phyloP scores from a whole-genome alignment of 2,113 vertebrate species.

The Cacatua alba region DNA sequence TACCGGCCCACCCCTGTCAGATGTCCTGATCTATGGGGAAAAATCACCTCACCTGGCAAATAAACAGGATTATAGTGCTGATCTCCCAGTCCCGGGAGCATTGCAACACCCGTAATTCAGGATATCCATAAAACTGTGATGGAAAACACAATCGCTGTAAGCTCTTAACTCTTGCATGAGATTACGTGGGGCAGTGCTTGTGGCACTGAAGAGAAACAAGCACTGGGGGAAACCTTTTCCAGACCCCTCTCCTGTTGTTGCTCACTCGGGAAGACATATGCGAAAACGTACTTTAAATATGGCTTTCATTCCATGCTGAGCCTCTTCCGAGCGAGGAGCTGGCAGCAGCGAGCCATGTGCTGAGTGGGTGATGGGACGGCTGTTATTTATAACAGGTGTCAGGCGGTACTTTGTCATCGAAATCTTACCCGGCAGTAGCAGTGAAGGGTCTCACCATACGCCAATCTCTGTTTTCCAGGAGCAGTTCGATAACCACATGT shows the following conservation, averaged over 20 bases:
- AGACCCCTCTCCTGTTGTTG: not conserved
- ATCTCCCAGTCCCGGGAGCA: not conserved
- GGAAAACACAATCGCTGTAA: not conserved
- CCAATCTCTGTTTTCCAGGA: no score
- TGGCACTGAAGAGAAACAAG: not conserved
- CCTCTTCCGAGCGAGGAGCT: not conserved
- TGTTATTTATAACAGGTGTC: slow-evolving; percentile 63
- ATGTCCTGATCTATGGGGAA: not conserved
- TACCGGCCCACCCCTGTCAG: not conserved
- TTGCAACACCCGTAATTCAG: not conserved
- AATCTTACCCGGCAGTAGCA: no score
- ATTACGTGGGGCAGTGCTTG: not conserved
- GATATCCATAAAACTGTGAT: not conserved
- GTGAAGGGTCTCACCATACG: no score
- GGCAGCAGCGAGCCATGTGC: slow-evolving; percentile 45
- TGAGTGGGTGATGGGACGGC: slow-evolving; percentile 32
- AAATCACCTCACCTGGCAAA: not conserved
- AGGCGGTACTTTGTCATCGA: not conserved
- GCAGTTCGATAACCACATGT: no score
- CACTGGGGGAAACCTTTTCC: slow-evolving; percentile 6
- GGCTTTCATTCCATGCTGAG: slow-evolving; percentile 2
- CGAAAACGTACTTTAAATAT: slow-evolving; percentile 22
- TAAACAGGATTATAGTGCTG: not conserved
- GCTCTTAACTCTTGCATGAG: not conserved
- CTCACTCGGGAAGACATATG: not conserved